Evolutionary conservation across 2,888 invertebrate species (phyloP), one percentile per base, ranked within the genome.

Genomic region (Phaonia tiefii): DNA sequence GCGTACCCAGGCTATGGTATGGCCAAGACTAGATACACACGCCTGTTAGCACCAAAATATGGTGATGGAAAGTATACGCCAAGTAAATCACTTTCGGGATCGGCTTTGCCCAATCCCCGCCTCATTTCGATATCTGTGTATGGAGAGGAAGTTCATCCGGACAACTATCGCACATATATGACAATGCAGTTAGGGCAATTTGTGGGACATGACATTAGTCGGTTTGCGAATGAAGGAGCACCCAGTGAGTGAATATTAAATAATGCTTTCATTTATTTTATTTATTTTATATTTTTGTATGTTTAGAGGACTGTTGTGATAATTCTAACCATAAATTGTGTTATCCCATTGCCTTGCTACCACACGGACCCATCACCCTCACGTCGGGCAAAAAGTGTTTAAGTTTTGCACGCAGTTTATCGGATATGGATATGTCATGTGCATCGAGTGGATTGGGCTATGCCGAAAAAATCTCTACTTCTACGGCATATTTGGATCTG

Each of bases 401-500:
- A 87, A 93, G 93, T 88, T 94, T 95, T 85, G 93, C 93, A 0
- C 92, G 95, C 79, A 93, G 93, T 13, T 91, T 92, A 79, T 93
- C 93, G n/a, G 93, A 95, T 86, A 91, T 92, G 25, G 93, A 94
- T 85, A 91, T 92, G 25, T 91, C 92, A 73, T 94, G 94, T 83
- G 91, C 92, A 13, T 91, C 92, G 75, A 91, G 91, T 66, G 88
- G 90, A 46, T 78, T 82, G 1, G 75, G 85, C 0, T 91, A 92
- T 83, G 92, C 93, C 39, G 94, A 94, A 60, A 94, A 95, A 92
- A 93, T 95, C 88, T 87, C 89, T 71, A 75, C 85, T 31, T 86
- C 86, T 2, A 86, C 89, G 1, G 86, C 87, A 15, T 89, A 84
- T 85, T 91, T 97, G 92, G 97, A 97, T 87, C 91, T 94, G 10